Conservation (phyloP, 2,797 vertebrate genomes). For the Erpetoichthys calabaricus region DNA sequence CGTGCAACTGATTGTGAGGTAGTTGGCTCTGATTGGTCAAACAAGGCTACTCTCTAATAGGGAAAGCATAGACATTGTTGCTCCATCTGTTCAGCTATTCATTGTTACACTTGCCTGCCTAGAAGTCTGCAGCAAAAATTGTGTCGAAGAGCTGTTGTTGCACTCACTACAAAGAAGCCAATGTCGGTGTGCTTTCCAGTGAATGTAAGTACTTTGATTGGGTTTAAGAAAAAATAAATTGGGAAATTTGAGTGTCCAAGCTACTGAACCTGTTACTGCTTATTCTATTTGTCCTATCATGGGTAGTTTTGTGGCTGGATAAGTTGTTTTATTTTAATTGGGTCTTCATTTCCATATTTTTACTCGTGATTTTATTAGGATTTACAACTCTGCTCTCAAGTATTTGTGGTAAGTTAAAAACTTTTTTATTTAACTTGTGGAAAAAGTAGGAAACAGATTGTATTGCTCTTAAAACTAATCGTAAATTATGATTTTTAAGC, state of each 20-base stretch:
- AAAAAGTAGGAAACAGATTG: too few species aligned
- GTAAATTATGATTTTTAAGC: too few species aligned
- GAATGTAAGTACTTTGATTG: slow-evolving; percentile 48
- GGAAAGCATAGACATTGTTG: slow-evolving; percentile 58
- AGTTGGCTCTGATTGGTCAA: slow-evolving; percentile 52
- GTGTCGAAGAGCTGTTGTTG: slow-evolving; percentile 48
- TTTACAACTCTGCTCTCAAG: too few species aligned
- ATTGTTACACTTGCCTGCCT: slow-evolving; percentile 59
- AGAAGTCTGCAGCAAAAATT: slow-evolving; percentile 56
- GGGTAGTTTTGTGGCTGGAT: too few species aligned
- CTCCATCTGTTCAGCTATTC: slow-evolving; percentile 76
- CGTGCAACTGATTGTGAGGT: slow-evolving; percentile 55
- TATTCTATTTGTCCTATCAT: too few species aligned
- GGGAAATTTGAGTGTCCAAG: slow-evolving; percentile 6
- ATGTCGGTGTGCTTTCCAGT: slow-evolving; percentile 52
- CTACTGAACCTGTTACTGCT: background rate
- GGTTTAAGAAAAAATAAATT: slow-evolving; percentile 20
- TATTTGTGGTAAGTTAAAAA: too few species aligned
- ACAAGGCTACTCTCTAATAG: slow-evolving; percentile 39
- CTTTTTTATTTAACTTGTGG: too few species aligned
- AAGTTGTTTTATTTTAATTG: too few species aligned
- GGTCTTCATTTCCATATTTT: too few species aligned
- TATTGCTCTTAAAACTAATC: too few species aligned
- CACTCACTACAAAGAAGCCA: slow-evolving; percentile 47
- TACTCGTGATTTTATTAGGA: too few species aligned